phyloP scores from a whole-genome alignment of 2,113 vertebrate species.

The Sylvilagus bachmani region DNA sequence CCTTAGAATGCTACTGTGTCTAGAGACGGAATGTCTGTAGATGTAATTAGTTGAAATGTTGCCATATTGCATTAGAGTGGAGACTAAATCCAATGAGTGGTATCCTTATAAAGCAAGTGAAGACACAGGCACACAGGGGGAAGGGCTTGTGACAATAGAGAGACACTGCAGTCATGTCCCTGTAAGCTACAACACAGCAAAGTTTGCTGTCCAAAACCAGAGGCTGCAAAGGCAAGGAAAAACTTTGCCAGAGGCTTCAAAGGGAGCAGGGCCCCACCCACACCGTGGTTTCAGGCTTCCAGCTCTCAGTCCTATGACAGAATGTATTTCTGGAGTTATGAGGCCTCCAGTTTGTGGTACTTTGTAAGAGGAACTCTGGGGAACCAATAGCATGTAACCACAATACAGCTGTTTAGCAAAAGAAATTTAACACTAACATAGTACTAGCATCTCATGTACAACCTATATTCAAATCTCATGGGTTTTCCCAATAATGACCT shows the following conservation, averaged over 20 bases:
- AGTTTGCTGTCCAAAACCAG: background rate
- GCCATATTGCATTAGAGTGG: background rate
- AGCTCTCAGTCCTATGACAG: background rate
- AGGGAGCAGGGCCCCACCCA: background rate
- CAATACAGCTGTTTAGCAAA: background rate
- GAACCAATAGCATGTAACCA: background rate
- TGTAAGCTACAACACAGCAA: background rate
- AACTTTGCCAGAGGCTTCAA: background rate
- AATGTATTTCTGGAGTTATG: background rate
- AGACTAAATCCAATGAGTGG: background rate
- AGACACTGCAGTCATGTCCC: accelerated
- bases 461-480: constrained; percentile 22
- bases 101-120: background rate
- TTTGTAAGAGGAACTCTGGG: background rate
- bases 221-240: background rate
- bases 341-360: background rate
- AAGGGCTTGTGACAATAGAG: background rate
- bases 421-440: background rate
- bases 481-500: background rate
- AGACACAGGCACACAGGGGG: background rate
- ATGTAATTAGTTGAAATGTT: background rate
- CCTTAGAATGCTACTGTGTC: background rate
- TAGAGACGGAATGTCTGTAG: constrained; percentile 1
- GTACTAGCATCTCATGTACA: background rate
- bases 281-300: background rate